Percentiles rank a stretch among this genome's conserved stretches.
phyloP scores from a whole-genome alignment of 2,888 invertebrate genomes.

The Chrysotoxum bicinctum region DNA sequence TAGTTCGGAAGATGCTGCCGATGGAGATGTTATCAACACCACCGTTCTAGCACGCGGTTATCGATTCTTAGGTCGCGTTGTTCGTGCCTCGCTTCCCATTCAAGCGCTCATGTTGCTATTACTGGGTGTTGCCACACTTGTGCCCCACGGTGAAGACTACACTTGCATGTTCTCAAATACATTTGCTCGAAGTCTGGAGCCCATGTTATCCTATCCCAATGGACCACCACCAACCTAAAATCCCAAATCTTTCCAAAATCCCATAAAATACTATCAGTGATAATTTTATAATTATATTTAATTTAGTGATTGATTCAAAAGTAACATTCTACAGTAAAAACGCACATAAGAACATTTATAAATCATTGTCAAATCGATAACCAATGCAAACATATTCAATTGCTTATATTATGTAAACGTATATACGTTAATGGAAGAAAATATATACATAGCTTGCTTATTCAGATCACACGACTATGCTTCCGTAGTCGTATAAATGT shows the following conservation, averaged over 20 bases:
- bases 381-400: neutral
- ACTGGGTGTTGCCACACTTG: constrained; percentile 95
- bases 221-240: constrained; percentile 95
- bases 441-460: constrained; percentile 1
- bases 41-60: constrained; percentile 89
- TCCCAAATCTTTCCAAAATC: neutral
- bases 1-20: constrained; percentile 79
- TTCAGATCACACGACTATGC: neutral
- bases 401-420: neutral
- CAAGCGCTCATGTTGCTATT: constrained; percentile 96
- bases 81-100: constrained; percentile 95
- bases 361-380: constrained; percentile 22
- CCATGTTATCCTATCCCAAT: constrained; percentile 94
- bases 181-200: constrained; percentile 91
- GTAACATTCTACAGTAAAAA: constrained; percentile 5
- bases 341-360: constrained; percentile 42
- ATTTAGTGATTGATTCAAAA: neutral
- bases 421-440: neutral
- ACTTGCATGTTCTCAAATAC: constrained; percentile 92
- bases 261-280: constrained; percentile 17
- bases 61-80: constrained; percentile 93
- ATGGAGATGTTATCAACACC: constrained; percentile 84
- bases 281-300: neutral
- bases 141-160: constrained; percentile 93
- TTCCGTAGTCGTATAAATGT: neutral